phyloP scores from a whole-genome alignment of 1,140 invertebrate genomes.

The Chironomus tepperi region DNA sequence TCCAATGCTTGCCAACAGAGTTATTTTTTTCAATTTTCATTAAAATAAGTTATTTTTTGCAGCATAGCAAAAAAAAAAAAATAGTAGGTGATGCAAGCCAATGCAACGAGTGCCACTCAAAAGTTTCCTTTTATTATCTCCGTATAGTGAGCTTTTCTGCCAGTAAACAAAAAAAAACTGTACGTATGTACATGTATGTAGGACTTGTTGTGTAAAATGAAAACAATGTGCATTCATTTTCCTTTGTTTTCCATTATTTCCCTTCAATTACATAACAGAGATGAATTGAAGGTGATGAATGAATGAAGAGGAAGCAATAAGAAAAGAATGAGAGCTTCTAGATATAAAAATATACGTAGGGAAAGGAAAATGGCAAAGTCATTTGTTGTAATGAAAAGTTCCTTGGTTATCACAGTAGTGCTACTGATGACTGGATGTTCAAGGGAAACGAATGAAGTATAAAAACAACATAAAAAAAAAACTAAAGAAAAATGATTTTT shows the following conservation, averaged over 20 bases:
- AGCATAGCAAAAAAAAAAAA: no score
- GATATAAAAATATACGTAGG: background rate
- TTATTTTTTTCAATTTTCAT: no score
- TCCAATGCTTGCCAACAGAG: no score
- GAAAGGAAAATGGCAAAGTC: background rate
- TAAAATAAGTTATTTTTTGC: no score
- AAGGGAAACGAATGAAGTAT: background rate
- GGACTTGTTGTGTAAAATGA: no score
- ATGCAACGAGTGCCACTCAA: no score
- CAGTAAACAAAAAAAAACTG: no score
- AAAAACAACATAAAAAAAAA: background rate
- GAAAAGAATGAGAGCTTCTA: background rate
- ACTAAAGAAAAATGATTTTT: slow-evolving; percentile 20
- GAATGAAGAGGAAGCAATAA: background rate
- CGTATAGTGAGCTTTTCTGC: no score
- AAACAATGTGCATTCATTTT: background rate
- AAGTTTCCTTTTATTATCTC: no score
- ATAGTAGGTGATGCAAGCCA: no score
- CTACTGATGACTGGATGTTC: no score
- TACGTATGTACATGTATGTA: no score
- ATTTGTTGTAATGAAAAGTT: slow-evolving; percentile 21
- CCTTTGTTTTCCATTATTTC: background rate
- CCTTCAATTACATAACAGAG: background rate
- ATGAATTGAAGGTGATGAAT: slow-evolving; percentile 19
- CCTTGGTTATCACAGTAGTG: background rate